Evolutionary conservation across 2,113 vertebrate species (phyloP).

Genomic region (Podarcis raffonei): DNA sequence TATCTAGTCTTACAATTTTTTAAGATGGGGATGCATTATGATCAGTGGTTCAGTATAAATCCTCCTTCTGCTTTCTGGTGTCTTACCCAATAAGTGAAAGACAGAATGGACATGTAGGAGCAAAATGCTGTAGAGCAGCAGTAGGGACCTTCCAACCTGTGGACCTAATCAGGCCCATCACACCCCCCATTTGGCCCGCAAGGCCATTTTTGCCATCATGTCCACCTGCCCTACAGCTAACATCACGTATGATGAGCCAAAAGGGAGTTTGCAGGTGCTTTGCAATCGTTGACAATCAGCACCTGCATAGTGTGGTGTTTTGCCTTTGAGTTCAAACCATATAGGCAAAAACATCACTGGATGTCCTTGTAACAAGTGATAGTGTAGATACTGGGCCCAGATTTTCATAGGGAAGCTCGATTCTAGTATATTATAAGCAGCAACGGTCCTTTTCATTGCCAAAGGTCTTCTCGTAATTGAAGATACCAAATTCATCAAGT

Average conservation of each 20-base stretch:
- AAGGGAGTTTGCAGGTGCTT: no score
- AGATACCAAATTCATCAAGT: background rate
- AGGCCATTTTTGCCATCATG: no score
- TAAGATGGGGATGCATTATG: background rate
- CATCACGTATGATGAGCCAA: no score
- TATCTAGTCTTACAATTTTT: background rate
- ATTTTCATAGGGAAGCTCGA: background rate
- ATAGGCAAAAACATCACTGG: no score
- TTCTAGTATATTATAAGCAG: background rate
- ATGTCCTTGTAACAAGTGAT: background rate
- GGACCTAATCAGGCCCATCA: no score
- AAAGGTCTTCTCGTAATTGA: background rate
- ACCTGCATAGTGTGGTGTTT: no score
- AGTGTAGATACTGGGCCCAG: background rate
- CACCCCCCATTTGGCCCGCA: no score
- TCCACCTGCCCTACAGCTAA: no score
- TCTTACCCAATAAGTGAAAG: background rate
- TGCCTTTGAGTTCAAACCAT: no score
- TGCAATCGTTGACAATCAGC: no score
- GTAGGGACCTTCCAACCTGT: no score
- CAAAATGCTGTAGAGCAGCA: no score
- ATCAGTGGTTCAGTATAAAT: background rate
- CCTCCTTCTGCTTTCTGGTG: background rate
- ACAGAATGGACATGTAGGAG: background rate
- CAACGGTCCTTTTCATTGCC: background rate